Evolutionary conservation across 2,797 vertebrate genomes (phyloP).

Genomic region (Atherinosoma microstoma): DNA sequence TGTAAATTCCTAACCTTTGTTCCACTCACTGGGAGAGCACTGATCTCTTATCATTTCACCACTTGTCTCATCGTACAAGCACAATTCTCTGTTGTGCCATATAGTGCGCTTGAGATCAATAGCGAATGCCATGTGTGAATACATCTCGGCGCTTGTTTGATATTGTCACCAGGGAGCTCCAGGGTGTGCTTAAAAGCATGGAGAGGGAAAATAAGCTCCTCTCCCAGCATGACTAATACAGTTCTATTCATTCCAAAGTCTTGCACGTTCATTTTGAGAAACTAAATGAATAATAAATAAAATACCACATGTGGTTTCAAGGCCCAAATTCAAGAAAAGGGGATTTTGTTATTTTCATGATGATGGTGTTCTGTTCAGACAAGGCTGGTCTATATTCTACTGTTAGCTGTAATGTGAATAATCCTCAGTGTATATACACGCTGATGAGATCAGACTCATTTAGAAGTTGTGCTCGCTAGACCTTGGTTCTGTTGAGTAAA

Average conservation of each 20-base stretch:
- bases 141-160: constrained; percentile 67
- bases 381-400: constrained; percentile 4
- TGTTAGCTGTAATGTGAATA: constrained; percentile 5
- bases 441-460: constrained; percentile 20
- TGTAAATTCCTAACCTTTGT: constrained; percentile 68
- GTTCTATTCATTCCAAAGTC: constrained; percentile 30
- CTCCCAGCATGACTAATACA: constrained; percentile 45
- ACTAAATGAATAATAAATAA: constrained; percentile 12
- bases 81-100: constrained; percentile 40
- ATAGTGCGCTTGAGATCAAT: constrained; percentile 64
- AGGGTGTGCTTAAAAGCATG: constrained; percentile 46
- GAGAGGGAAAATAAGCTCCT: constrained; percentile 43
- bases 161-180: constrained; percentile 59
- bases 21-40: constrained; percentile 25
- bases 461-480: not conserved
- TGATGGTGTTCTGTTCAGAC: constrained; percentile 8
- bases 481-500: constrained; percentile 17
- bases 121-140: constrained; percentile 57
- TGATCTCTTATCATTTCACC: constrained; percentile 58
- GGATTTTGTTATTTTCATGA: constrained; percentile 24
- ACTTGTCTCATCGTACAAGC: constrained; percentile 46
- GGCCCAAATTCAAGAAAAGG: constrained; percentile 27
- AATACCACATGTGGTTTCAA: constrained; percentile 15
- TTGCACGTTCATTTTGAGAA: constrained; percentile 20
- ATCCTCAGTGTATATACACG: not conserved